A percentile compares a stretch with the other conserved stretches of the same genome.
Evolutionary conservation across 2,888 invertebrate species (phyloP).

Genomic region (Eupithecia subfuscata): DNA sequence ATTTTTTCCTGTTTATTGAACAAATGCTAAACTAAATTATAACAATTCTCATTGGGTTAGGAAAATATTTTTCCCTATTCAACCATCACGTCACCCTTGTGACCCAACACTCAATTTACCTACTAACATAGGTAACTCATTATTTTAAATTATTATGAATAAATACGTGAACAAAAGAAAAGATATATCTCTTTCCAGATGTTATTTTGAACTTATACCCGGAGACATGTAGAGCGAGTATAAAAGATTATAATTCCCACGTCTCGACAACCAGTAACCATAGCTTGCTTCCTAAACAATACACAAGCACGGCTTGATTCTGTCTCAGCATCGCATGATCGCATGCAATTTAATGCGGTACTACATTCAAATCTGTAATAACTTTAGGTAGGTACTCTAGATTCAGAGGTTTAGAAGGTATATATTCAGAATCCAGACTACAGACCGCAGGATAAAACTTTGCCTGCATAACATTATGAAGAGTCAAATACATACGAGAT

Average conservation of each 20-base stretch:
- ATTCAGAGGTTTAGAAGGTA: too few relatives aligned
- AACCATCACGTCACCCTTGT: neutral
- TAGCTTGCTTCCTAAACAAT: constrained; percentile 34
- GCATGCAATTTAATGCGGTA: too few relatives aligned
- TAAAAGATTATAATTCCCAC: constrained; percentile 24
- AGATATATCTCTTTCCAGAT: neutral
- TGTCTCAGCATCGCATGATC: neutral
- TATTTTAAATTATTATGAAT: neutral
- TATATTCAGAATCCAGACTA: too few relatives aligned
- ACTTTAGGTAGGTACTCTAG: too few relatives aligned
- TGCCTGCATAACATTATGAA: too few relatives aligned
- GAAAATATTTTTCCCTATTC: neutral
- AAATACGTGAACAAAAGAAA: neutral
- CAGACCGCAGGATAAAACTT: too few relatives aligned
- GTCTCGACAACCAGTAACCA: constrained; percentile 28
- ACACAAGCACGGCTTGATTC: constrained; percentile 31
- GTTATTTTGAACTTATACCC: neutral
- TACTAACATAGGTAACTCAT: neutral
- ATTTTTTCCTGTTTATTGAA: neutral
- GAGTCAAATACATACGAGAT: too few relatives aligned
- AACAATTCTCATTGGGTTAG: neutral
- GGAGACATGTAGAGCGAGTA: neutral
- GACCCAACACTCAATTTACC: neutral
- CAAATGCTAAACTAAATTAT: neutral
- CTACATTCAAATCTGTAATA: too few relatives aligned